Evolutionary conservation across 2,113 vertebrate species (phyloP), one percentile per base, ranked within the genome.

Genomic region (Uropsilus gracilis): DNA sequence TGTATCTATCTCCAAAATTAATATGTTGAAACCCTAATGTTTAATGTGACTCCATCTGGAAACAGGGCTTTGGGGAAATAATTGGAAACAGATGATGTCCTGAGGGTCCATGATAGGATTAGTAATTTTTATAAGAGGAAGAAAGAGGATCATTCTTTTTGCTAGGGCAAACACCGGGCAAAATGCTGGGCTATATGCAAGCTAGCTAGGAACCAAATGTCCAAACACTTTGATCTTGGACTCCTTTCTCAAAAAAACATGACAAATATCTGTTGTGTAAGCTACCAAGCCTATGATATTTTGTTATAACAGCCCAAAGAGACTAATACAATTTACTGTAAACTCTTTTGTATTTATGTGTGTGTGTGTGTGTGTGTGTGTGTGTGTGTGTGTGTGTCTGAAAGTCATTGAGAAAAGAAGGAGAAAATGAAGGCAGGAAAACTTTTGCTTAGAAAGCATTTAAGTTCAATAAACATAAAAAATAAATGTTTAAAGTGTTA

Each of bases 401-500:
- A n/a, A n/a, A n/a, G n/a, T n/a, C n/a, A n/a, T n/a, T 48, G 8
- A 37, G 6, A 12, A 89, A 24, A 7, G 2, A 30, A n/a, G 4
- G 59, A 39, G n/a, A 20, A 37, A 5, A 66, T n/a, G 11, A 14
- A 61, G 34, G 46, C 82, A 89, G 63, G 16, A 14, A 7, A 44
- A 1, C 34, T 84, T 92, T n/a, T 3, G 26, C 32, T 50, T 20
- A 48, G 53, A 89, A 91, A 86, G 3, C 83, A 77, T 68, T 39
- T 73, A 14, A 72, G 17, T 42, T 72, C 82, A 68, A 42, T 26
- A n/a, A n/a, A n/a, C n/a, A 73, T 34, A 86, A n/a, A 8, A 90
- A 94, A 32, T 64, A 63, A 96, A 76, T 10, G 59, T 5, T 81
- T 92, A 91, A 86, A 69, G 76, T 50, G 32, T 20, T 72, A 77